phyloP scores from a whole-genome alignment of 2,888 invertebrate species.

The Penaeus monodon region DNA sequence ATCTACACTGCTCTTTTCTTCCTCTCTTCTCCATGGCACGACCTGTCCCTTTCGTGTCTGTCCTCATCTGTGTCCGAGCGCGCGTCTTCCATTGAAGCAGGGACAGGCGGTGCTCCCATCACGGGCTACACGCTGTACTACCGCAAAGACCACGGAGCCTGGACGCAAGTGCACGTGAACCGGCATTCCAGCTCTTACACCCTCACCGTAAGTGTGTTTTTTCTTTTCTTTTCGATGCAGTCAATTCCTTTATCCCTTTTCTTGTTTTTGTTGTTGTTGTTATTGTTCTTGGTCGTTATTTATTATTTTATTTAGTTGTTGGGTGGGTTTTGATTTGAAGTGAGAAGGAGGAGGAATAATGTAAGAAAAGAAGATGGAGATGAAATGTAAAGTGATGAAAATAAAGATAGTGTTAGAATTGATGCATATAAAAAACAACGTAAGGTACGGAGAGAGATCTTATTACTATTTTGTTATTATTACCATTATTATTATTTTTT shows the following conservation, averaged over 20 bases:
- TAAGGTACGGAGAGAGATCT: too few species aligned
- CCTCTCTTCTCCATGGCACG: slow-evolving; percentile 68
- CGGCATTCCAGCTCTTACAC: slow-evolving; percentile 44
- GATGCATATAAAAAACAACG: too few species aligned
- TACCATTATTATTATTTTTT: too few species aligned
- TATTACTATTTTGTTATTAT: too few species aligned
- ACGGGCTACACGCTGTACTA: slow-evolving; percentile 74
- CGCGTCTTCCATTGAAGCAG: slow-evolving; percentile 75
- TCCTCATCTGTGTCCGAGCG: slow-evolving; percentile 73
- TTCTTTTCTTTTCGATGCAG: background rate
- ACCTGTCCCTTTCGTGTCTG: slow-evolving; percentile 72
- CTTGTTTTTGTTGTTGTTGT: background rate
- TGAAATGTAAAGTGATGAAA: too few species aligned
- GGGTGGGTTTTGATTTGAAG: too few species aligned
- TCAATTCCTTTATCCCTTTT: too few species aligned
- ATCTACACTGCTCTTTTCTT: too few species aligned
- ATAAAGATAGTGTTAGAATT: too few species aligned
- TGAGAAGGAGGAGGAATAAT: too few species aligned
- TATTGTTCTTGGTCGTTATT: background rate
- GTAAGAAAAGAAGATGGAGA: too few species aligned
- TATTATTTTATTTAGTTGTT: background rate
- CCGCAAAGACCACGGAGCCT: slow-evolving; percentile 67
- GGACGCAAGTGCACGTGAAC: slow-evolving; percentile 56
- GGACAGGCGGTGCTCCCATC: slow-evolving; percentile 74
- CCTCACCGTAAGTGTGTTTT: slow-evolving; percentile 32